Evolutionary conservation across 2,888 invertebrate species (phyloP).

Genomic region (Chelonus formosanus): DNA sequence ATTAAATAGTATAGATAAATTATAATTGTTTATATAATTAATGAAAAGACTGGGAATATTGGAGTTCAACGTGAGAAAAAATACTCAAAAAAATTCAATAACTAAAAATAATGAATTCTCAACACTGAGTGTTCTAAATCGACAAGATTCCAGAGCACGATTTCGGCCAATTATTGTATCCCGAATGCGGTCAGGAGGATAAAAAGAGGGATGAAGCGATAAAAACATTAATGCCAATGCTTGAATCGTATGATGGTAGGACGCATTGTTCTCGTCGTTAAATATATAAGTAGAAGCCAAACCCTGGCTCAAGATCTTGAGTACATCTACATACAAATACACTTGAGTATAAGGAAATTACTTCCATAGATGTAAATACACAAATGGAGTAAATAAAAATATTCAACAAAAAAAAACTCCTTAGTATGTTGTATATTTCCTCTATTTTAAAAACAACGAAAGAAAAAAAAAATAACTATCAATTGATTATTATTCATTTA

Average conservation of each 20-base stretch:
- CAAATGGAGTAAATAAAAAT: constrained; percentile 16
- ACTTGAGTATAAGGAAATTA: background rate
- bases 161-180: background rate
- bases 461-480: constrained; percentile 17
- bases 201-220: constrained; percentile 34
- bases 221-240: constrained; percentile 39
- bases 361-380: constrained; percentile 3
- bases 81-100: background rate
- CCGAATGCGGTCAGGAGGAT: background rate
- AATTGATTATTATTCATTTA: too few relatives aligned
- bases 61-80: background rate
- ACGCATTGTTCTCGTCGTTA: constrained; percentile 18
- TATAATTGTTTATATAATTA: background rate
- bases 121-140: background rate
- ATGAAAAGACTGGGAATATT: too few relatives aligned
- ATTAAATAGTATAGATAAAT: too few relatives aligned
- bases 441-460: too few relatives aligned
- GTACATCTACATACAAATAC: constrained; percentile 29
- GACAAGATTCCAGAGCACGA: too few relatives aligned
- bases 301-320: constrained; percentile 10
- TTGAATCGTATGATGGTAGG: background rate
- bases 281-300: background rate
- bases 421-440: too few relatives aligned
- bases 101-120: background rate
- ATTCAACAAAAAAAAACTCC: too few relatives aligned